phyloP scores from a whole-genome alignment of 2,888 invertebrate genomes.

The Scrobipalpa costella region DNA sequence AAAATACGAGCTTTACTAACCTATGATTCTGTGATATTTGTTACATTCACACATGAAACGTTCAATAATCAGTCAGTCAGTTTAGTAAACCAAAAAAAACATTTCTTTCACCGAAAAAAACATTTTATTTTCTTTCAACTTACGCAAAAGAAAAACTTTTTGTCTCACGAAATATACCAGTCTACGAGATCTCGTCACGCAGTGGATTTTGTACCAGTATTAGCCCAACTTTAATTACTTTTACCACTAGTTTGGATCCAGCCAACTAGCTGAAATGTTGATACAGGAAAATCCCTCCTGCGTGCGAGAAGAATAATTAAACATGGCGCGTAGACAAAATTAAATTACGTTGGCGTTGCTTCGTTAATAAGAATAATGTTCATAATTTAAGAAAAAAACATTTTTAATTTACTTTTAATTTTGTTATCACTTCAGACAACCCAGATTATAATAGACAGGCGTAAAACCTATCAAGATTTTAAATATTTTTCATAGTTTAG shows the following conservation, averaged over 20 bases:
- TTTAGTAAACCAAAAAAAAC: too few relatives aligned
- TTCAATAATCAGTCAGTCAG: too few relatives aligned
- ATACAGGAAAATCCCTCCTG: neutral
- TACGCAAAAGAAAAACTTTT: neutral
- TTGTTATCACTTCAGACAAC: neutral
- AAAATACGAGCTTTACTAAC: too few relatives aligned
- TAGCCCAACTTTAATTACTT: constrained; percentile 8
- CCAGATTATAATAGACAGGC: neutral
- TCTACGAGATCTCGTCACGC: neutral
- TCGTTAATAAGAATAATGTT: neutral
- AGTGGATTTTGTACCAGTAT: constrained; percentile 5
- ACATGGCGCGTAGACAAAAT: neutral
- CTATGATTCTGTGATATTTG: too few relatives aligned
- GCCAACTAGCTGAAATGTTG: constrained; percentile 3
- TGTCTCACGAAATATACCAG: neutral
- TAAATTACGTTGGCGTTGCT: constrained; percentile 5
- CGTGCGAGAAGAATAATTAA: neutral
- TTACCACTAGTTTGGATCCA: neutral
- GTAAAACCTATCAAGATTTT: neutral
- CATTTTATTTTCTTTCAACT: too few relatives aligned
- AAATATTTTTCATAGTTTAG: too few relatives aligned
- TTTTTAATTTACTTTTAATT: neutral
- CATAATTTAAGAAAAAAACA: neutral
- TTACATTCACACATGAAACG: too few relatives aligned
- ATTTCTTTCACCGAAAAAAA: too few relatives aligned